Percentiles rank a stretch among this genome's conserved stretches.
phyloP scores from a whole-genome alignment of 2,797 vertebrate species.

The Setipinna tenuifilis region DNA sequence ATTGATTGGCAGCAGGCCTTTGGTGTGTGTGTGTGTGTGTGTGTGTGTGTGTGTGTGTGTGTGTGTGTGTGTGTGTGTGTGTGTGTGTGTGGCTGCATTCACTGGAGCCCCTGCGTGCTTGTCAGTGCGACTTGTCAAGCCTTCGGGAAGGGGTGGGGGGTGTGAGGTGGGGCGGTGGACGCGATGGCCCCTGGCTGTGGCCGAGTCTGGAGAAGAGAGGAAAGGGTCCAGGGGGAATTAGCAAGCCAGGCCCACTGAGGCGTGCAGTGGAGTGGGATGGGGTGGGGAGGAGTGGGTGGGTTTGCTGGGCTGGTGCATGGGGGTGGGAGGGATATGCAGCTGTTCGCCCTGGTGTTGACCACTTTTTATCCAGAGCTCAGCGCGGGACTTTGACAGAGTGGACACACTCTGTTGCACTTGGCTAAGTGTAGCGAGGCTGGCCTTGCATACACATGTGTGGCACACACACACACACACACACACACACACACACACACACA shows the following conservation, averaged over 20 bases:
- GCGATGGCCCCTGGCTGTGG: not conserved
- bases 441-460: slow-evolving; percentile 8
- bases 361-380: slow-evolving; percentile 52
- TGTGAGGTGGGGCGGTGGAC: too few species aligned
- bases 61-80: slow-evolving; percentile 30
- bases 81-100: slow-evolving; percentile 24
- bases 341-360: slow-evolving; percentile 60
- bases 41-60: not conserved
- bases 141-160: too few species aligned
- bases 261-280: slow-evolving; percentile 11
- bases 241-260: slow-evolving; percentile 49
- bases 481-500: slow-evolving; percentile 38
- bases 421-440: slow-evolving; percentile 51
- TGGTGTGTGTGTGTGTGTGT: slow-evolving; percentile 55
- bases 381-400: slow-evolving; percentile 69
- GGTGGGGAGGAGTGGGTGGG: not conserved
- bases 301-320: not conserved
- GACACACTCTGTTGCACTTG: slow-evolving; percentile 69
- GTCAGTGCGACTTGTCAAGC: slow-evolving; percentile 36
- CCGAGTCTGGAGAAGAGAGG: slow-evolving; percentile 23
- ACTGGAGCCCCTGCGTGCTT: slow-evolving; percentile 34
- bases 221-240: slow-evolving; percentile 2
- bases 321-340: slow-evolving; percentile 43
- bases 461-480: slow-evolving; percentile 30
- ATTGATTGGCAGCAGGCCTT: slow-evolving; percentile 73